Base-by-base conservation (phyloP, 2,888 invertebrate genomes). In the Leucophenga maculata region DNA sequence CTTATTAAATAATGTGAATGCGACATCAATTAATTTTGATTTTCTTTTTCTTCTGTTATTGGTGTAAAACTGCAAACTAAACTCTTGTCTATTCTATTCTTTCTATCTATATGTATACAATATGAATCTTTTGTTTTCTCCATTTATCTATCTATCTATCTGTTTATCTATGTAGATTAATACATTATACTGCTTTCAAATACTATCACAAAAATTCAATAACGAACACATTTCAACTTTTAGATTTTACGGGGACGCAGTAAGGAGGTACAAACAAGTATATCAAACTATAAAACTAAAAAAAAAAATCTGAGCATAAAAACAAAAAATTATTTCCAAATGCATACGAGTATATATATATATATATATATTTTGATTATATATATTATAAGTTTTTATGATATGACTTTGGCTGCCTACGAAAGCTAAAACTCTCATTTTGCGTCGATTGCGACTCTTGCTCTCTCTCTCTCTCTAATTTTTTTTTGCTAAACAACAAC, bases 241-340 rank as follows among this genome's bases (percentile, higher is more conserved):
- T 87, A 89, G 89, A 87, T 87, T 85, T 86, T 89, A 85, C 88
- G 86, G 86, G 87, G 88, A 85, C 87, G 89, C 89, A 89, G 86
- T 87, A 86, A 86, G 86, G 88, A 89, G 89, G 89, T 88, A 88
- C 82, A 87, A 82, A 78, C 78, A 80, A 83, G 80, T 83, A 81
- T 81, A 81, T 84, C 80, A 83, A 80, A 22, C 3, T 66, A 70
- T 64, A 70, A 59, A 59, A 32, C 60, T 67, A 31, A 22, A 26
- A 60, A 67, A 70, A 70, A 68, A 67, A 70, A 67, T 50, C 52
- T 39, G 32, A 60, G 60, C 14, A 55, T 55, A 13, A 16, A 59
- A 59, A 31, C 31, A 59, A 32, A n/a, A 60, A 44, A 60, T n/a
- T 57, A n/a, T 26, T 74, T 79, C 65, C 59, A 70, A 52, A 52